phyloP scores from a whole-genome alignment of 2,797 vertebrate genomes.

The Schizopygopsis malacanthus region DNA sequence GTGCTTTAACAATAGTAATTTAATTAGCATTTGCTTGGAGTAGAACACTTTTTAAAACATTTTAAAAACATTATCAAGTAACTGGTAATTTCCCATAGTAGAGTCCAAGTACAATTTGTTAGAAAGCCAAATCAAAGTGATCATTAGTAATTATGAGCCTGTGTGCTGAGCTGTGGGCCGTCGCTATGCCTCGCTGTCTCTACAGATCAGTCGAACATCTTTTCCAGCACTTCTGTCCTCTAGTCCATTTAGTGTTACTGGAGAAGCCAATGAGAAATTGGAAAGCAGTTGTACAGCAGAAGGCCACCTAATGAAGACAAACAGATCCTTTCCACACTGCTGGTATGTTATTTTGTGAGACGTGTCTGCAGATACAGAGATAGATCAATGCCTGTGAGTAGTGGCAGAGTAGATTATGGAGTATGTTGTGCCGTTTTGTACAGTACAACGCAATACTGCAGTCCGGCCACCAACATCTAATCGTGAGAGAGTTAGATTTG shows the following conservation, averaged over 20 bases:
- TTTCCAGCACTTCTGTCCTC: slow-evolving; percentile 4
- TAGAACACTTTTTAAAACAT: background rate
- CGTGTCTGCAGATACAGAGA: slow-evolving; percentile 36
- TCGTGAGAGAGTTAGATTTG: slow-evolving; percentile 72
- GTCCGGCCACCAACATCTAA: slow-evolving; percentile 87
- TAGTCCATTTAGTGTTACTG: slow-evolving; percentile 31
- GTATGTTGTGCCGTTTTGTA: slow-evolving; percentile 79
- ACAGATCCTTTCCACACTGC: slow-evolving; percentile 79
- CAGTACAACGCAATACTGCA: slow-evolving; percentile 87
- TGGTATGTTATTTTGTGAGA: slow-evolving; percentile 87
- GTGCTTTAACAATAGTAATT: background rate
- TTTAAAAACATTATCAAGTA: background rate
- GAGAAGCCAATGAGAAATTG: slow-evolving; percentile 29
- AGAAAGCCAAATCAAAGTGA: background rate
- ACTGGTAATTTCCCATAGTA: background rate
- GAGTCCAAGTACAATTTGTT: background rate
- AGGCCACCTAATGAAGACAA: slow-evolving; percentile 46
- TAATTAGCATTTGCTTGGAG: background rate
- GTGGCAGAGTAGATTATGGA: slow-evolving; percentile 2
- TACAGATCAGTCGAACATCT: slow-evolving; percentile 24
- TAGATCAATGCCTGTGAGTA: slow-evolving; percentile 9
- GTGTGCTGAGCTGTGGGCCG: background rate
- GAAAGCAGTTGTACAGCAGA: slow-evolving; percentile 43
- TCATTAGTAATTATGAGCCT: slow-evolving; percentile 1
- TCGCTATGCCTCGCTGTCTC: background rate